Conservation (phyloP, 2,888 invertebrate species). For the Ormyrus thymus region DNA sequence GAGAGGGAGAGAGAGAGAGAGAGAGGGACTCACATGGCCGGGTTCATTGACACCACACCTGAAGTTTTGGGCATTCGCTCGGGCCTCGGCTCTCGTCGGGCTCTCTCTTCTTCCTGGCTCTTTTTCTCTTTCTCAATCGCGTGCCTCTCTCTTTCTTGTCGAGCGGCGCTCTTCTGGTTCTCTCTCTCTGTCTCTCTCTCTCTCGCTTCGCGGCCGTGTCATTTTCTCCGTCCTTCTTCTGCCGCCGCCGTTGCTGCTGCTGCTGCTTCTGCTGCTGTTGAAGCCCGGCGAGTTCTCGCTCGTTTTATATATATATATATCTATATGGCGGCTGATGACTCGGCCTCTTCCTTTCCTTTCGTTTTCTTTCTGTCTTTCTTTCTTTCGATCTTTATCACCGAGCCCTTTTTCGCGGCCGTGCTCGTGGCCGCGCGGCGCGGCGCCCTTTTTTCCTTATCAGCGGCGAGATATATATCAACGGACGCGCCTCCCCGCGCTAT, state of each 20-base stretch:
- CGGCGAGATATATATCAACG: background rate
- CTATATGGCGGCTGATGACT: background rate
- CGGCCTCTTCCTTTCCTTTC: constrained; percentile 24
- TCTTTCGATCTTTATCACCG: constrained; percentile 10
- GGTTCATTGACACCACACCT: constrained; percentile 73
- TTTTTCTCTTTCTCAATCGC: constrained; percentile 64
- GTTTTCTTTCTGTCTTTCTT: constrained; percentile 34
- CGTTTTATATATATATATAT: too few relatives aligned
- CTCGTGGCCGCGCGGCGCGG: too few relatives aligned
- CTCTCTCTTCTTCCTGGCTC: constrained; percentile 63
- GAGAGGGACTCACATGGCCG: constrained; percentile 67
- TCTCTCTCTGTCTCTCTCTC: constrained; percentile 38
- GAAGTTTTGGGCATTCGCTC: constrained; percentile 73
- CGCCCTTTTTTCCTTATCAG: background rate
- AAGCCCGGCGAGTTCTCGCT: background rate
- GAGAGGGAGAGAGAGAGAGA: constrained; percentile 5
- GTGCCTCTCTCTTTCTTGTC: constrained; percentile 38
- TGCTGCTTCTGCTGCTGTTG: background rate
- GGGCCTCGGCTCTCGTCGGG: constrained; percentile 65
- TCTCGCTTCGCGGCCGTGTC: too few relatives aligned
- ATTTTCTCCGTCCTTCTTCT: too few relatives aligned
- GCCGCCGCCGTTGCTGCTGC: too few relatives aligned
- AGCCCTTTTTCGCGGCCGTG: background rate
- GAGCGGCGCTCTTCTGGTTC: too few relatives aligned
- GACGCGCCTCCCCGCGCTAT: too few relatives aligned